phyloP scores from a whole-genome alignment of 1,140 invertebrate genomes.

The Coptotermes formosanus region DNA sequence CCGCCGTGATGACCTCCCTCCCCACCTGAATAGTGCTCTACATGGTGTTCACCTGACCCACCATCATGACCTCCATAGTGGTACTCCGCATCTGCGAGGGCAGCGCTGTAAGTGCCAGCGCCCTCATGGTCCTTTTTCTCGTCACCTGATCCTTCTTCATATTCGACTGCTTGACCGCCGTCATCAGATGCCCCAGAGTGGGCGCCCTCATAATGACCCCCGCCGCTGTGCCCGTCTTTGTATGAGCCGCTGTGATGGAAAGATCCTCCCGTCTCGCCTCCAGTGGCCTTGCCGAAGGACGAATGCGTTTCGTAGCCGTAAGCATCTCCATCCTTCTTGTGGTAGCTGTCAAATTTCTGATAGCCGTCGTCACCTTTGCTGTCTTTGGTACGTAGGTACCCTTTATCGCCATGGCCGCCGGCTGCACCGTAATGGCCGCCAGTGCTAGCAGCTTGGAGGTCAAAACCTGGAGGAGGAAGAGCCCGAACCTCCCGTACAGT shows the following conservation, averaged over 20 bases:
- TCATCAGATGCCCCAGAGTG: not conserved
- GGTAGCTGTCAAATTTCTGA: slow-evolving; percentile 67
- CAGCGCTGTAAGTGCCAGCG: not conserved
- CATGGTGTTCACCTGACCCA: not conserved
- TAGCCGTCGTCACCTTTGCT: slow-evolving; percentile 67
- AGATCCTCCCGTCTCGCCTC: slow-evolving; percentile 46
- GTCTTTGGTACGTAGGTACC: slow-evolving; percentile 60
- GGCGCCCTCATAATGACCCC: slow-evolving; percentile 38
- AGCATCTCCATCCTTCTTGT: slow-evolving; percentile 67
- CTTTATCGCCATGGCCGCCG: slow-evolving; percentile 62
- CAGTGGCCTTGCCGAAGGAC: slow-evolving; percentile 53
- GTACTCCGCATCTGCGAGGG: not conserved
- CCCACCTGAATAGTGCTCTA: not conserved
- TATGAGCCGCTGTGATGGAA: slow-evolving; percentile 33
- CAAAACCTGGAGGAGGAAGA: not conserved
- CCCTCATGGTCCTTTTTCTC: not conserved
- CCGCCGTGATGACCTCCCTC: not conserved
- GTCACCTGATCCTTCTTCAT: not conserved
- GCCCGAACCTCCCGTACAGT: not conserved
- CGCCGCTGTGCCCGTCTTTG: slow-evolving; percentile 36
- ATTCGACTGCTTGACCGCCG: not conserved
- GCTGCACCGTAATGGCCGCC: slow-evolving; percentile 37
- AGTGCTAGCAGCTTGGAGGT: slow-evolving; percentile 7
- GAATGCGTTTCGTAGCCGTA: slow-evolving; percentile 67
- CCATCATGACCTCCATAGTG: slow-evolving; percentile 2